Evolutionary conservation across 2,113 vertebrate genomes (phyloP).

Genomic region (Platysternon megacephalum): DNA sequence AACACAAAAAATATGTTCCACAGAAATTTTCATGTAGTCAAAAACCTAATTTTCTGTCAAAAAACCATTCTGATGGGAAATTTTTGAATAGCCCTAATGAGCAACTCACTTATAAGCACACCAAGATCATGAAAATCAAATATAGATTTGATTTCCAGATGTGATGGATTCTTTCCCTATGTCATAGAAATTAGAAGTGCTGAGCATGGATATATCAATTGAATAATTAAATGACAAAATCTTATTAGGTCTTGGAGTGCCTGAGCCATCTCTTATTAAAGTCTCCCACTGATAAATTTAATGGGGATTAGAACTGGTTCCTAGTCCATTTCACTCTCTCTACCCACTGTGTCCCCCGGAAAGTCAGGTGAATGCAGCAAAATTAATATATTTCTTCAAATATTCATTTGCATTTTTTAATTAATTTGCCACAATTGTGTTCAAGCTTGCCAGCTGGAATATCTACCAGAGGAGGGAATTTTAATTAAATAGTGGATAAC

Average conservation of each 20-base stretch:
- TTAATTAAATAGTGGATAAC: constrained; percentile 50
- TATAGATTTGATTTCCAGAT: neutral
- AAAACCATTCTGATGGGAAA: neutral
- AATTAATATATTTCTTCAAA: constrained; percentile 69
- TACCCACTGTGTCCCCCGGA: constrained; percentile 42
- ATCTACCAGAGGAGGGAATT: constrained; percentile 52
- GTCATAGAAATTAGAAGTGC: constrained; percentile 36
- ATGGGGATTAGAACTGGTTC: constrained; percentile 55
- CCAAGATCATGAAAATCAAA: constrained; percentile 10
- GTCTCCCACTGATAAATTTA: constrained; percentile 54
- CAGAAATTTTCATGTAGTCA: neutral
- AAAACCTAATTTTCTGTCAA: neutral
- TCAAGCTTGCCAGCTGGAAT: constrained; percentile 73
- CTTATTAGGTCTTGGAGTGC: constrained; percentile 49
- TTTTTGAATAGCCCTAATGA: neutral
- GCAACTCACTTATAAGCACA: neutral
- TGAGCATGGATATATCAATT: constrained; percentile 59
- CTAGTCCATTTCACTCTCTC: constrained; percentile 53
- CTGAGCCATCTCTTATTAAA: constrained; percentile 57
- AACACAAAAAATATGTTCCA: neutral
- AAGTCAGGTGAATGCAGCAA: constrained; percentile 53
- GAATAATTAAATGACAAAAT: constrained; percentile 63
- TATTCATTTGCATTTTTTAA: constrained; percentile 71
- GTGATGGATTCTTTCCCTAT: neutral
- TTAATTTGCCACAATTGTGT: constrained; percentile 66